Conservation (phyloP, 2,888 invertebrate genomes). For the Camponotus fellah region DNA sequence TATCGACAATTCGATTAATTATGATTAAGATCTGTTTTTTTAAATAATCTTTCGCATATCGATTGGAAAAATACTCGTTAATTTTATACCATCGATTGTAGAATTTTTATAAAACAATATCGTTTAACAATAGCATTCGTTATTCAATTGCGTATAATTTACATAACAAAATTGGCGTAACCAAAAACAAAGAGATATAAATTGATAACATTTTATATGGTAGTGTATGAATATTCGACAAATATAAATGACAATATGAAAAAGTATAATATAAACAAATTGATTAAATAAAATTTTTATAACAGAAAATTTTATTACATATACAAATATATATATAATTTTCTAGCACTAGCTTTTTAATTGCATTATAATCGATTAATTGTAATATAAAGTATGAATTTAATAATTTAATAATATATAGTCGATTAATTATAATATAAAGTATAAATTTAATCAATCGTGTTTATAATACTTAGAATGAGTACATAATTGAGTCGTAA, state of each 20-base stretch:
- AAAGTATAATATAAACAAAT: constrained; percentile 16
- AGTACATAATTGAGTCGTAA: not conserved
- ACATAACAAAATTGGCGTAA: constrained; percentile 35
- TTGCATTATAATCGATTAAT: constrained; percentile 39
- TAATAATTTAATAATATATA: not conserved
- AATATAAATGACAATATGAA: not conserved
- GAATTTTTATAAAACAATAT: not conserved
- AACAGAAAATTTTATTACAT: not conserved
- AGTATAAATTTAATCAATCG: not conserved
- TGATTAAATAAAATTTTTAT: constrained; percentile 18
- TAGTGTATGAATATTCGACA: not conserved
- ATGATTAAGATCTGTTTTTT: not conserved
- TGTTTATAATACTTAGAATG: not conserved
- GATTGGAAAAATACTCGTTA: constrained; percentile 1
- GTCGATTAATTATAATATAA: constrained; percentile 39
- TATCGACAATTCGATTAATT: not conserved
- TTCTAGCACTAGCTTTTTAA: constrained; percentile 50
- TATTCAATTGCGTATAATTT: constrained; percentile 26
- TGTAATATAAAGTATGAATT: constrained; percentile 39
- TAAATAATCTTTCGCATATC: not conserved
- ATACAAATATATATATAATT: constrained; percentile 19
- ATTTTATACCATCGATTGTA: not conserved
- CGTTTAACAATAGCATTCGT: constrained; percentile 16
- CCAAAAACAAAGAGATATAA: constrained; percentile 23
- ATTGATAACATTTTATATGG: constrained; percentile 17